Percentiles rank a stretch among this genome's conserved stretches.
These are phyloP conservation scores for Tetanocera ferruginea DNA, from an alignment of 2,888 invertebrate genomes.

Conservation along the genomic window DNA sequence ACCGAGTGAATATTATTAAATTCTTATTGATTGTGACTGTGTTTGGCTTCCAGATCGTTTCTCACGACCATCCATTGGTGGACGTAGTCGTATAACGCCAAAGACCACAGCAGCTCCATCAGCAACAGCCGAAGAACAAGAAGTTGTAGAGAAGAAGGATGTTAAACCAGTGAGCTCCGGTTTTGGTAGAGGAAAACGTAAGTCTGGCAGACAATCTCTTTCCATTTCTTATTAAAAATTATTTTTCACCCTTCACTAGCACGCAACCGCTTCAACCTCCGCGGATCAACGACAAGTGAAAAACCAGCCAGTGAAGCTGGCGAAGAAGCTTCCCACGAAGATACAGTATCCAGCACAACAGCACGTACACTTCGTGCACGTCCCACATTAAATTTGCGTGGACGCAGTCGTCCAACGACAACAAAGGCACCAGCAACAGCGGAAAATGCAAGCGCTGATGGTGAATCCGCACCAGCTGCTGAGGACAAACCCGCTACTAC, in stretches of 20 bases:
- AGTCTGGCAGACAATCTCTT: constrained; percentile 44
- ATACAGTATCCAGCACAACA: constrained; percentile 57
- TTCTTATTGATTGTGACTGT: neutral
- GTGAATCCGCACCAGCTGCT: constrained; percentile 47
- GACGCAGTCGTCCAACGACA: constrained; percentile 64
- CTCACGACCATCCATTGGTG: constrained; percentile 68
- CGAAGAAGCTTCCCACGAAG: constrained; percentile 53
- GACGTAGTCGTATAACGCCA: constrained; percentile 59
- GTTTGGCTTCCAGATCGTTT: constrained; percentile 61
- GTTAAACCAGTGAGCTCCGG: constrained; percentile 63
- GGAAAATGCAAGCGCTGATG: constrained; percentile 46
- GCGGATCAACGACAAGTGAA: constrained; percentile 63
- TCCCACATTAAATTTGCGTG: constrained; percentile 64
- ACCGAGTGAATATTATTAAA: neutral
- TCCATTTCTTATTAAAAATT: neutral
- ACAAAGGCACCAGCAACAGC: constrained; percentile 59
- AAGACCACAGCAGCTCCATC: constrained; percentile 59
- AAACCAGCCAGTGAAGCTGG: constrained; percentile 53
- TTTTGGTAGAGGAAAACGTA: constrained; percentile 66
- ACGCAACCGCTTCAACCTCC: constrained; percentile 69
- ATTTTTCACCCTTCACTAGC: constrained; percentile 53
- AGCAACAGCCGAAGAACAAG: constrained; percentile 59
- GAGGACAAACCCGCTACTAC: constrained; percentile 50
- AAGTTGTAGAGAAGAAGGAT: constrained; percentile 59
- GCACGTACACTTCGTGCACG: constrained; percentile 63